Conservation (phyloP, 2,797 vertebrate genomes). For the Parauchenoglanis ngamensis region DNA sequence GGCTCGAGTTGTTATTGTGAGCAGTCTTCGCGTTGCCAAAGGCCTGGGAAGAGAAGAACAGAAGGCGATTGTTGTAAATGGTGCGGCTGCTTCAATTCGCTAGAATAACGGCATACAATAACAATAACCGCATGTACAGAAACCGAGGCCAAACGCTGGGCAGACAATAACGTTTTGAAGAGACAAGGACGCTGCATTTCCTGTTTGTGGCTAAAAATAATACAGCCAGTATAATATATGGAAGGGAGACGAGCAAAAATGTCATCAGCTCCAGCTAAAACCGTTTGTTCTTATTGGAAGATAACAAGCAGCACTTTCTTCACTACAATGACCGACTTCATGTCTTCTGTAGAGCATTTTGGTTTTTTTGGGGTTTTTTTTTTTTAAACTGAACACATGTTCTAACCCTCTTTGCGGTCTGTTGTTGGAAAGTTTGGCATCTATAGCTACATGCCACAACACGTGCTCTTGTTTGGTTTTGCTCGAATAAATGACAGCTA, state of each 20-base stretch:
- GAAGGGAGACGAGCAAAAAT: neutral
- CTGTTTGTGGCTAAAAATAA: conserved; percentile 18
- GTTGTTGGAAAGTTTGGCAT: neutral
- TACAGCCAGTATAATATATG: neutral
- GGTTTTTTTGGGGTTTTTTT: neutral
- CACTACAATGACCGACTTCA: neutral
- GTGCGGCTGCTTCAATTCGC: neutral
- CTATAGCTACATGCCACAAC: neutral
- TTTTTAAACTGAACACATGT: neutral
- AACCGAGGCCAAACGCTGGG: neutral
- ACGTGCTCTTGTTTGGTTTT: neutral
- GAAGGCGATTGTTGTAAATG: neutral
- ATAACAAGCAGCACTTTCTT: conserved; percentile 1
- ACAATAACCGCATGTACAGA: conserved; percentile 28
- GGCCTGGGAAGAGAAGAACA: conserved; percentile 69
- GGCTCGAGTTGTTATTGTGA: conserved; percentile 98
- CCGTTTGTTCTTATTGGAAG: neutral
- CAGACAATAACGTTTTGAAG: neutral
- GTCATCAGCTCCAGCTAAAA: neutral
- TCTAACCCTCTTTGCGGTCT: neutral
- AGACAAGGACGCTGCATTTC: neutral
- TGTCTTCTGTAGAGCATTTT: neutral
- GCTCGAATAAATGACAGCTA: neutral
- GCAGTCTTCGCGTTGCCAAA: conserved; percentile 97
- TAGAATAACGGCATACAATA: conserved; percentile 23